Evolutionary conservation across 2,113 vertebrate species (phyloP), one percentile per base, ranked within the genome.

Genomic region (Todiramphus chloris): DNA sequence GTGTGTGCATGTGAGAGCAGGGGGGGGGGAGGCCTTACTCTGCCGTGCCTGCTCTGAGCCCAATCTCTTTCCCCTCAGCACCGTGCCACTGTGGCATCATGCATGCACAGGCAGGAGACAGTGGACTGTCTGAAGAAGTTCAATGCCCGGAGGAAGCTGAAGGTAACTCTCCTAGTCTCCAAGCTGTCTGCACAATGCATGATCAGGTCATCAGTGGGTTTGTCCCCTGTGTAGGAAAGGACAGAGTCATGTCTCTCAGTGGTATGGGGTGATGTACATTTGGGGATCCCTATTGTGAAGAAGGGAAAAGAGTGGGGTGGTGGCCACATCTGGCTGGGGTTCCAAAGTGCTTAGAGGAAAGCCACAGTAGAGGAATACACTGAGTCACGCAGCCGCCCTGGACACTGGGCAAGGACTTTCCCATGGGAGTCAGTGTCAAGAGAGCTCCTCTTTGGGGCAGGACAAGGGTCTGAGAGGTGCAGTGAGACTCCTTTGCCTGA

Each of bases 111-210:
- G 95, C 99, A 99, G 97, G 99, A 99, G 97, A 99, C 99, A 0
- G 99, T 99, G 74, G 99, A 99, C 89, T 99, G 99, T 95, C 98
- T 99, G 98, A 99, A 99, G 98, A 99, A 99, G 96, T 99, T 99
- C 98, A 99, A 99, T 6, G 99, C 99, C 94, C 98, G 99, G 84
- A 98, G 99, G 92, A 99, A 99, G 97, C 98, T 99, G 76, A 99
- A 99, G 99, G 99, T 99, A 98, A 97, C 51, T 81, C 50, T 16
- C 18, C 10, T 18, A 2, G 12, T 70, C 79, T 83, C n/a, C 67
- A 51, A 55, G 33, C 33, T 53, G 46, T 6, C 13, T 58, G 41
- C 28, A 46, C 66, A 85, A 66, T 44, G 46, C 58, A 28, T 2
- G 1, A 5, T 59, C 5, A 18, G 41, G 33, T 64, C 37, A 5